phyloP scores from a whole-genome alignment of 2,797 vertebrate species.

The Bryconaethiops microstoma region DNA sequence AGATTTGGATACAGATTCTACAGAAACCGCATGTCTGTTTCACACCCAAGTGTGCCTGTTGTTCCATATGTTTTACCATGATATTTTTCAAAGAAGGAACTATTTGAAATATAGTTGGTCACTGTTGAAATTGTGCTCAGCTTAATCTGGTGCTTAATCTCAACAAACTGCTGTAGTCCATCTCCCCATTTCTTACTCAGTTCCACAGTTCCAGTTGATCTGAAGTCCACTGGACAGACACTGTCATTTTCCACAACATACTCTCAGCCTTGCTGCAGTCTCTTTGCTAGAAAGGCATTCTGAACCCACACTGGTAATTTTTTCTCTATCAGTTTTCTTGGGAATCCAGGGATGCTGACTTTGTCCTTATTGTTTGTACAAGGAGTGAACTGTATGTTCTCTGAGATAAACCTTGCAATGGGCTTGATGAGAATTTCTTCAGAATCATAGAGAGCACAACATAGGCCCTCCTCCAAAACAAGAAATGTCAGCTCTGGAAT shows the following conservation, averaged over 20 bases:
- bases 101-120: slow-evolving; percentile 68
- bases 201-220: slow-evolving; percentile 61
- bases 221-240: slow-evolving; percentile 56
- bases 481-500: background rate
- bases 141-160: slow-evolving; percentile 62
- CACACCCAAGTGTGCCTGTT: slow-evolving; percentile 54
- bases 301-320: slow-evolving; percentile 39
- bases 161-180: slow-evolving; percentile 61
- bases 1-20: slow-evolving; percentile 43
- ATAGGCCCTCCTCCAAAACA: background rate
- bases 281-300: slow-evolving; percentile 48
- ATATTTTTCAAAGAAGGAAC: slow-evolving; percentile 59
- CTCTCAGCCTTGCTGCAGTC: slow-evolving; percentile 34
- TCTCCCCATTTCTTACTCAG: slow-evolving; percentile 63
- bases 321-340: slow-evolving; percentile 36
- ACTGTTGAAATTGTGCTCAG: slow-evolving; percentile 58
- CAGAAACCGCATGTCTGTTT: slow-evolving; percentile 42
- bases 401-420: background rate
- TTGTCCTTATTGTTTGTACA: background rate
- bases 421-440: background rate
- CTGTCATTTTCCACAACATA: slow-evolving; percentile 56
- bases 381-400: background rate
- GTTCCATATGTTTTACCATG: slow-evolving; percentile 50
- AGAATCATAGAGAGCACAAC: background rate
- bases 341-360: background rate